Evolutionary conservation across 2,113 vertebrate genomes (phyloP).

Genomic region (Pelmatolapia mariae): DNA sequence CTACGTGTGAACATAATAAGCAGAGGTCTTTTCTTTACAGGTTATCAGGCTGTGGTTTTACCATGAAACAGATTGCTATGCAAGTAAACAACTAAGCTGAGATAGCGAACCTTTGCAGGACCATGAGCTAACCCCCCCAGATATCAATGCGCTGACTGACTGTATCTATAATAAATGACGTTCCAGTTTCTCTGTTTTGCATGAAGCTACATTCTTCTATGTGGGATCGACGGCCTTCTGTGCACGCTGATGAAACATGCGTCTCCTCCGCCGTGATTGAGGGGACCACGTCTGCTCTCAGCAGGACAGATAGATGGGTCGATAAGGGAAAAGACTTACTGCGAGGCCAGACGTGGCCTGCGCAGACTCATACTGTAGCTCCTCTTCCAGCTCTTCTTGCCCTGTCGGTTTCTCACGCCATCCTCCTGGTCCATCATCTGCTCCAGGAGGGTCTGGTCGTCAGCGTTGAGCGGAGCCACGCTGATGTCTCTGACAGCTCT

Average conservation of each 20-base stretch:
- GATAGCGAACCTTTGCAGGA: neutral
- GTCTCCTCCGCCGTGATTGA: neutral
- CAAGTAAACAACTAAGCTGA: neutral
- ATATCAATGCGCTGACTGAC: neutral
- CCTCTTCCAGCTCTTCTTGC: constrained; percentile 92
- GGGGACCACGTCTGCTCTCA: neutral
- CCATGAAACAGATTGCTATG: neutral
- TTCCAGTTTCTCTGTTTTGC: neutral
- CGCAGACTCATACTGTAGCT: constrained; percentile 92
- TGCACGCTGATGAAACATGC: neutral
- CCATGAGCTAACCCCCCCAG: neutral
- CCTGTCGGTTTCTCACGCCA: constrained; percentile 90
- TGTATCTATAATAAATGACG: neutral
- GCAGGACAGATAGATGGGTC: neutral
- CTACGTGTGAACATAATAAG: fast-evolving
- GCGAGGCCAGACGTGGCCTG: constrained; percentile 84
- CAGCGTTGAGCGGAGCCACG: constrained; percentile 93
- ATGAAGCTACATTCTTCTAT: neutral
- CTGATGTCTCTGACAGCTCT: constrained; percentile 96
- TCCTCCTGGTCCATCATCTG: constrained; percentile 99
- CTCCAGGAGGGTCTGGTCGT: constrained; percentile 95
- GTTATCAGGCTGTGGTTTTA: neutral
- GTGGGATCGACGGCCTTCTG: fast-evolving
- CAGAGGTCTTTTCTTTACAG: neutral
- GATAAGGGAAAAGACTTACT: constrained; percentile 69